These are phyloP conservation scores for Agapostemon virescens DNA, from an alignment of 2,888 invertebrate species.

Conservation along the genomic window DNA sequence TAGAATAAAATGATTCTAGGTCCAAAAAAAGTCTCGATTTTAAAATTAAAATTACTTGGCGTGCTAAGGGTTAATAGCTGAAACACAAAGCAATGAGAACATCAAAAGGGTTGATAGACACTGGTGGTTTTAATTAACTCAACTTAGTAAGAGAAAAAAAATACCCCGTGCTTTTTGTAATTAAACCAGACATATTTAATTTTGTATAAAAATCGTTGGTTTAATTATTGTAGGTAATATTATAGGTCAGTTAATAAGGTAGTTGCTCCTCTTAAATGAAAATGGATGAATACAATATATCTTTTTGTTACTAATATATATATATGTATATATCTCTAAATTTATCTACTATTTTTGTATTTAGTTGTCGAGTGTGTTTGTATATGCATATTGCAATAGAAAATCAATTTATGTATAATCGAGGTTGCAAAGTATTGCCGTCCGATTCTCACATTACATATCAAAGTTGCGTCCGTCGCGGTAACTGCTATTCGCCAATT, in stretches of 20 bases:
- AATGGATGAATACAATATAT: not conserved
- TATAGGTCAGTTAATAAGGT: not conserved
- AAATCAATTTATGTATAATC: not conserved
- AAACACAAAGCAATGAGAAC: not conserved
- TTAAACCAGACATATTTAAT: not conserved
- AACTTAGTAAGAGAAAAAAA: not conserved
- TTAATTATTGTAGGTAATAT: not conserved
- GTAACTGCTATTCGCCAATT: not conserved
- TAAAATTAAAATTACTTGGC: no score
- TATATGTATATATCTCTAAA: no score
- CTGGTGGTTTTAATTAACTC: not conserved
- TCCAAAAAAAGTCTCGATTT: no score
- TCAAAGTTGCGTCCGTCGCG: not conserved
- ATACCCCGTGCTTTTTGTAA: not conserved
- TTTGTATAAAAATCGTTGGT: not conserved
- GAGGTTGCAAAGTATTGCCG: not conserved
- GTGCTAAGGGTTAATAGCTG: no score
- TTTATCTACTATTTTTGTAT: not conserved
- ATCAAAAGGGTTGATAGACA: no score
- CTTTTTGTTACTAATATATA: not conserved
- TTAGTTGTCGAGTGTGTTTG: not conserved
- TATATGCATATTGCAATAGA: not conserved
- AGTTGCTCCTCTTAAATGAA: not conserved
- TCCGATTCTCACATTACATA: not conserved
- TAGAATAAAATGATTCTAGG: no score